These are phyloP conservation scores for Melopsittacus undulatus DNA, from an alignment of 2,797 vertebrate genomes.

Conservation along the genomic window DNA sequence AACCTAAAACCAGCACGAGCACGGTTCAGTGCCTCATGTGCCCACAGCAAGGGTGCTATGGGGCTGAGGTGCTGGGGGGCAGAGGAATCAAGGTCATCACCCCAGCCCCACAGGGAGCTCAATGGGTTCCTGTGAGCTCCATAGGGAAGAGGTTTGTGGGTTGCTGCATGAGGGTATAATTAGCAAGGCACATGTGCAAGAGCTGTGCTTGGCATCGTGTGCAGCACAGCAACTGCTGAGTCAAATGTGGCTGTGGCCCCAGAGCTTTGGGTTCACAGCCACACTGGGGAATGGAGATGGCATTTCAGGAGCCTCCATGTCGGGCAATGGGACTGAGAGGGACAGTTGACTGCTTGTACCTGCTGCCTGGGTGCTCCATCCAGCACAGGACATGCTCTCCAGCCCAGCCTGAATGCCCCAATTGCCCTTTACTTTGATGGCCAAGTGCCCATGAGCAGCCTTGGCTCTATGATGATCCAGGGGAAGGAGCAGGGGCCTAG, in stretches of 20 bases:
- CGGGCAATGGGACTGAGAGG: fast-evolving
- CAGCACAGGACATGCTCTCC: neutral
- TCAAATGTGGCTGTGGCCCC: fast-evolving
- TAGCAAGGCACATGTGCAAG: fast-evolving
- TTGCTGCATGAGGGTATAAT: neutral
- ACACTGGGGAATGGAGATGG: neutral
- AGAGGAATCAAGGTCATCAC: neutral
- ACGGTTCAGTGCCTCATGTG: fast-evolving
- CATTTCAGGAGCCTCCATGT: fast-evolving
- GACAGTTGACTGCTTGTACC: fast-evolving
- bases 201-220: fast-evolving
- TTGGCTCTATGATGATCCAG: neutral
- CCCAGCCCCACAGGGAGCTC: fast-evolving
- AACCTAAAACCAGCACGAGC: neutral
- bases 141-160: fast-evolving
- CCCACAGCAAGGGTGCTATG: fast-evolving
- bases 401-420: neutral
- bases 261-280: neutral
- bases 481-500: neutral
- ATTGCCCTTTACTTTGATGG: neutral
- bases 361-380: neutral
- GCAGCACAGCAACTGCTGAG: neutral
- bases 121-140: neutral
- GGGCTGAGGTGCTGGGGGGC: fast-evolving
- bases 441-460: neutral